These are phyloP conservation scores for Arremon aurantiirostris DNA, from an alignment of 2,797 vertebrate species.

Conservation along the genomic window DNA sequence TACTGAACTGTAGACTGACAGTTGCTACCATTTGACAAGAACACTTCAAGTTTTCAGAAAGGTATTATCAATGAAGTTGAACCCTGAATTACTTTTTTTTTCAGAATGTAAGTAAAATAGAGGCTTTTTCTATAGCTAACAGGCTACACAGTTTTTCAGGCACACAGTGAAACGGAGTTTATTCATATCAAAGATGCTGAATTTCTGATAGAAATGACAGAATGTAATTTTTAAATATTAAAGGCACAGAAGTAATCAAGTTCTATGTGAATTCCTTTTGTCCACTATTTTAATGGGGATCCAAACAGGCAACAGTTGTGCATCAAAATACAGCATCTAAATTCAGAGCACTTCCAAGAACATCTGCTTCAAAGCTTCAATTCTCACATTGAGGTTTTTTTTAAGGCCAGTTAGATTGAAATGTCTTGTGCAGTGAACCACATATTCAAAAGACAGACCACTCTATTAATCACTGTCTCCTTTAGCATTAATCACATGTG, in stretches of 20 bases:
- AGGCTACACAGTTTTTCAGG: background rate
- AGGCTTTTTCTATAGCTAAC: background rate
- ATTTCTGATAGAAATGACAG: background rate
- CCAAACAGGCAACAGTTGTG: background rate
- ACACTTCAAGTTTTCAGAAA: background rate
- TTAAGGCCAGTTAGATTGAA: background rate
- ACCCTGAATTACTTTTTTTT: background rate
- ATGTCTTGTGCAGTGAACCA: background rate
- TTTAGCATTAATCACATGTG: background rate
- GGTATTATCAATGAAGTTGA: background rate
- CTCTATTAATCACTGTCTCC: background rate
- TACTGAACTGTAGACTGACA: background rate
- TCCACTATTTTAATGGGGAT: background rate
- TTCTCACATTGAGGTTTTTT: background rate
- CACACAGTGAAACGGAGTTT: background rate
- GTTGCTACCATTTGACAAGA: background rate
- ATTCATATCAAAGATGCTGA: background rate
- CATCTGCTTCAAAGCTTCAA: background rate
- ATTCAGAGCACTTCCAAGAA: background rate
- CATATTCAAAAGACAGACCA: background rate
- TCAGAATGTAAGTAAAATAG: background rate
- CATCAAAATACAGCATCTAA: background rate
- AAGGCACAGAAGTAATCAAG: background rate
- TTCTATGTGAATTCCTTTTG: background rate
- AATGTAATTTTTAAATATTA: background rate